A percentile compares a stretch with the other conserved stretches of the same genome.
These are phyloP conservation scores for Zoanthus solanderi DNA, from an alignment of 92 coral and sea anemone genomes.

Conservation along the genomic window DNA sequence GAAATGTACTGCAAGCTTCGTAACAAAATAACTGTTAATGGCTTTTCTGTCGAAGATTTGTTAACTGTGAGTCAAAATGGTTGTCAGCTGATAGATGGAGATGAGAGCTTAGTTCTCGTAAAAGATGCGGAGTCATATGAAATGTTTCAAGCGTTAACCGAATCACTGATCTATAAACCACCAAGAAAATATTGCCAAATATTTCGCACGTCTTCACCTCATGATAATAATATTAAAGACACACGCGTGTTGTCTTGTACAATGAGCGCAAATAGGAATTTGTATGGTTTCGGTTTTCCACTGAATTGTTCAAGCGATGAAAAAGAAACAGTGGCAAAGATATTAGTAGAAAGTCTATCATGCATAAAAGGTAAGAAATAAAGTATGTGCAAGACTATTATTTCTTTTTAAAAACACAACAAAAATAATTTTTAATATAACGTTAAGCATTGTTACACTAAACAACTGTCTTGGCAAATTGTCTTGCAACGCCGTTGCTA, in stretches of 20 bases:
- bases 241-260: constrained; percentile 19
- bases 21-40: constrained; percentile 51
- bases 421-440: no score
- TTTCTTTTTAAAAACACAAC: not conserved
- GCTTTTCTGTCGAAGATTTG: constrained; percentile 50
- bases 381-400: not conserved
- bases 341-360: constrained; percentile 3
- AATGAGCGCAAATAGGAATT: constrained; percentile 31
- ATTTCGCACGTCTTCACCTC: not conserved
- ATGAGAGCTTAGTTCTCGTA: constrained; percentile 17
- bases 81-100: not conserved
- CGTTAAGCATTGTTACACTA: no score
- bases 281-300: constrained; percentile 34
- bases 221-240: constrained; percentile 1
- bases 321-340: not conserved
- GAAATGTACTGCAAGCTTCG: constrained; percentile 54
- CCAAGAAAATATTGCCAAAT: not conserved
- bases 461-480: no score
- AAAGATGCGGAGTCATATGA: constrained; percentile 57
- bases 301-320: constrained; percentile 6
- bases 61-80: not conserved
- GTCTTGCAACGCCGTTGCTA: no score
- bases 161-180: constrained; percentile 28
- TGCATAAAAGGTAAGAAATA: constrained; percentile 6
- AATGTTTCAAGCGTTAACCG: constrained; percentile 43